phyloP scores from a whole-genome alignment of 2,113 vertebrate species.

The Tricholaema leucomelas region DNA sequence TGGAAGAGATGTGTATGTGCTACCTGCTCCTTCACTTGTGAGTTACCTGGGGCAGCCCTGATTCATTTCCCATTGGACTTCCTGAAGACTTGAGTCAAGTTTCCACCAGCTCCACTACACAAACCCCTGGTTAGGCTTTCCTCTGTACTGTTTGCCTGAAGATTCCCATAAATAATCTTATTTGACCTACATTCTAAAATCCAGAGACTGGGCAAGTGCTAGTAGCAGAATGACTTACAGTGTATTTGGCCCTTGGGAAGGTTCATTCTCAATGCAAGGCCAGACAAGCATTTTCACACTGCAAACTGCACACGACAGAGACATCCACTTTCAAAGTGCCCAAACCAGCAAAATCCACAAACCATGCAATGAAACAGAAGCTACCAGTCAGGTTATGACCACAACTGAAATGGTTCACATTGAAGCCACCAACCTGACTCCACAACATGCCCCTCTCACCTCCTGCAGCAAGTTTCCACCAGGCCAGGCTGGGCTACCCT shows the following conservation, averaged over 20 bases:
- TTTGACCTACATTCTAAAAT: background rate
- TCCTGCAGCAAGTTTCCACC: background rate
- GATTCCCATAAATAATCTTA: background rate
- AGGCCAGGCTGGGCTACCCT: background rate
- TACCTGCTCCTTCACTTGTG: background rate
- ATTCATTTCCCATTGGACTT: background rate
- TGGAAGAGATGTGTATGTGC: background rate
- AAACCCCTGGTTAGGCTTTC: background rate
- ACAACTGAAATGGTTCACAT: background rate
- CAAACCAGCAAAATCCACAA: background rate
- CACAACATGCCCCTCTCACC: rapidly evolving
- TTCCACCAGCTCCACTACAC: background rate
- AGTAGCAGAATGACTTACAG: background rate
- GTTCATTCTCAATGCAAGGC: rapidly evolving
- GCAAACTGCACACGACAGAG: background rate
- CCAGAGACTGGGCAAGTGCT: rapidly evolving
- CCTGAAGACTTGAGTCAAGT: background rate
- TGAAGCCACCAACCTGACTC: background rate
- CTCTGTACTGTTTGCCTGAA: background rate
- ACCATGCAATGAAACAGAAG: background rate
- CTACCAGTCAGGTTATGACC: background rate
- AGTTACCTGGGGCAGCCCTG: background rate
- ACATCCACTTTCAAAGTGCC: background rate
- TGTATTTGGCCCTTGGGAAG: background rate
- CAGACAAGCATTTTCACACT: background rate